Evolutionary conservation across 2,888 invertebrate species (phyloP).

Genomic region (Hydrotaea diabolus): DNA sequence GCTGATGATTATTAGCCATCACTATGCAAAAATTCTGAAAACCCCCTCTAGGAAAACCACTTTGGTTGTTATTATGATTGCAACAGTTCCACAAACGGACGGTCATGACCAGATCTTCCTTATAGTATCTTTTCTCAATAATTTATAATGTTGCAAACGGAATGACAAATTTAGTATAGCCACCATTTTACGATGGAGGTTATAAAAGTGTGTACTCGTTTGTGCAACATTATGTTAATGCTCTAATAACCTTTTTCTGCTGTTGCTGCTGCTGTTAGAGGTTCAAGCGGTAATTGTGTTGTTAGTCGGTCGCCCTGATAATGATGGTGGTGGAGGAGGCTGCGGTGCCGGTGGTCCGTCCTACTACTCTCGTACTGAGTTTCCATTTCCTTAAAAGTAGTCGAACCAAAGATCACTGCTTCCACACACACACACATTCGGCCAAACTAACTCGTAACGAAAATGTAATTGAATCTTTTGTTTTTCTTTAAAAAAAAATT

Average conservation of each 20-base stretch:
- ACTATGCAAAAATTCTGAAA: too few relatives aligned
- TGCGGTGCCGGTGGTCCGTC: background rate
- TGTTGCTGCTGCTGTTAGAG: background rate
- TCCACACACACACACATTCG: background rate
- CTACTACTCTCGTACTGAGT: slow-evolving; percentile 35
- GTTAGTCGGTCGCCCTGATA: too few relatives aligned
- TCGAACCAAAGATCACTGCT: too few relatives aligned
- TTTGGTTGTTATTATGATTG: too few relatives aligned
- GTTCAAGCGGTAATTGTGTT: background rate
- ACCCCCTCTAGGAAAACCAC: too few relatives aligned
- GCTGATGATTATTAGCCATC: too few relatives aligned
- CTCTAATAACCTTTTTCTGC: slow-evolving; percentile 62
- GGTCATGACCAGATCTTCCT: too few relatives aligned
- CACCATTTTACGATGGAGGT: too few relatives aligned
- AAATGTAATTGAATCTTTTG: slow-evolving; percentile 52
- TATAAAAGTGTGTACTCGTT: background rate
- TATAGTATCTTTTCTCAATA: too few relatives aligned
- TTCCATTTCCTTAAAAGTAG: slow-evolving; percentile 62
- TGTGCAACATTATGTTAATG: slow-evolving; percentile 48
- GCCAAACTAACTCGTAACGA: slow-evolving; percentile 16
- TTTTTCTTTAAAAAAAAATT: slow-evolving; percentile 42
- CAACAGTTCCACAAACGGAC: too few relatives aligned
- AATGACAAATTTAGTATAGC: too few relatives aligned
- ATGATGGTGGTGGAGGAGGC: background rate
- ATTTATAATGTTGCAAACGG: too few relatives aligned